These are phyloP conservation scores for Colius striatus DNA, from an alignment of 2,113 vertebrate species.

Conservation along the genomic window DNA sequence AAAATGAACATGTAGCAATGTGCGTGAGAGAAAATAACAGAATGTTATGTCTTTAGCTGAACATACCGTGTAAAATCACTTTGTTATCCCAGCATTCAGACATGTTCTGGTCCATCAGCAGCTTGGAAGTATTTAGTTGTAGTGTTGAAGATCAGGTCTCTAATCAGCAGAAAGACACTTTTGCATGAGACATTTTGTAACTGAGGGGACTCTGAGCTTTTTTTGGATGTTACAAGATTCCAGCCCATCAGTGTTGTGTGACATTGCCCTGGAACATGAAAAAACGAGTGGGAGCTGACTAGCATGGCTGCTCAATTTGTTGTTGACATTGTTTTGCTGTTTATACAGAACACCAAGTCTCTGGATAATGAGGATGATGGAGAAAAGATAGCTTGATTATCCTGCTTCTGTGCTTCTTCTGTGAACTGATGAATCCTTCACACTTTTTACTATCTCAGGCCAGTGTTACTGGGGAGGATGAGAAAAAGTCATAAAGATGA, in stretches of 20 bases:
- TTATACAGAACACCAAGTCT: conserved; percentile 11
- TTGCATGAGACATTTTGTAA: neutral
- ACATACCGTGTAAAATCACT: neutral
- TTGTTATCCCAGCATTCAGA: neutral
- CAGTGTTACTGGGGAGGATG: conserved; percentile 68
- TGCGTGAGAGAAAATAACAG: neutral
- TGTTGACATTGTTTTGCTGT: neutral
- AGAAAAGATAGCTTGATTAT: conserved; percentile 73
- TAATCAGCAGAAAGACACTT: neutral
- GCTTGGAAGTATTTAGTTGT: neutral
- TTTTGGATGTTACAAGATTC: neutral
- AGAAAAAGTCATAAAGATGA: conserved; percentile 82
- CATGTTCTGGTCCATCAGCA: neutral
- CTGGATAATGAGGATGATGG: conserved; percentile 63
- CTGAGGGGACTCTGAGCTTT: neutral
- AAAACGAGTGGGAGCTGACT: neutral
- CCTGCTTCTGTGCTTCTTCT: conserved; percentile 4
- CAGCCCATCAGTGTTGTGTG: neutral
- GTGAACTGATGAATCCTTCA: conserved; percentile 47
- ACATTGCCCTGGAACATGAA: neutral
- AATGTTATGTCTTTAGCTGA: neutral
- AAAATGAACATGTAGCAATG: rapidly evolving
- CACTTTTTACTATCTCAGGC: conserved; percentile 65
- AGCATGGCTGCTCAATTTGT: neutral
- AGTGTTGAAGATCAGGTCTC: neutral